These are phyloP conservation scores for Misgurnus mizolepis DNA, from an alignment of 2,113 vertebrate genomes.

Conservation along the genomic window DNA sequence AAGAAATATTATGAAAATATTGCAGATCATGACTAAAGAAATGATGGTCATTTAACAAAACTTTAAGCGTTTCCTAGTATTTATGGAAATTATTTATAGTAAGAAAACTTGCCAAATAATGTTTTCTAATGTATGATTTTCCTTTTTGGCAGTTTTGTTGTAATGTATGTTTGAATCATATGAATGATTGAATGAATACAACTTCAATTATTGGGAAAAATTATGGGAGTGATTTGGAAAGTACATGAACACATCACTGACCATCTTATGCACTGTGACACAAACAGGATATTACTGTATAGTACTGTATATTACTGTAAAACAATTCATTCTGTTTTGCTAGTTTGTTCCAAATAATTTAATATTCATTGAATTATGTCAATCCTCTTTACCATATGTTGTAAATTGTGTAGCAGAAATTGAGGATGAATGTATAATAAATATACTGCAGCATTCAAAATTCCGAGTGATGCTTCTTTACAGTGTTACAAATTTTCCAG, in stretches of 20 bases:
- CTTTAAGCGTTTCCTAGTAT: too few species aligned
- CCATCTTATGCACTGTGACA: constrained; percentile 3
- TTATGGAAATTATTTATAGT: neutral
- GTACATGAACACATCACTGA: neutral
- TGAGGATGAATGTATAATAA: neutral
- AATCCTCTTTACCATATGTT: neutral
- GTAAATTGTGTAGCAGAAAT: neutral
- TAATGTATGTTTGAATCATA: neutral
- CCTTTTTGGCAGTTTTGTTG: neutral
- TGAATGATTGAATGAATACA: neutral
- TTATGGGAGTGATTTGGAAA: neutral
- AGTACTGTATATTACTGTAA: too few species aligned
- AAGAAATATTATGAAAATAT: neutral
- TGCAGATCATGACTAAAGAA: too few species aligned
- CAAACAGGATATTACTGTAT: too few species aligned
- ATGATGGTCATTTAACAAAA: neutral
- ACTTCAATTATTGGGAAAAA: neutral
- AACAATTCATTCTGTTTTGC: constrained; percentile 44
- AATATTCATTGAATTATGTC: neutral
- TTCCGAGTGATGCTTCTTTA: too few species aligned
- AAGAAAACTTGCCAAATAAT: neutral
- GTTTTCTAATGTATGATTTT: neutral
- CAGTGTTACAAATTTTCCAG: too few species aligned
- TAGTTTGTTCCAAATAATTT: constrained; percentile 23
- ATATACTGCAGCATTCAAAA: too few species aligned